phyloP scores from a whole-genome alignment of 2,888 invertebrate genomes.

The Diadegma fenestrale region DNA sequence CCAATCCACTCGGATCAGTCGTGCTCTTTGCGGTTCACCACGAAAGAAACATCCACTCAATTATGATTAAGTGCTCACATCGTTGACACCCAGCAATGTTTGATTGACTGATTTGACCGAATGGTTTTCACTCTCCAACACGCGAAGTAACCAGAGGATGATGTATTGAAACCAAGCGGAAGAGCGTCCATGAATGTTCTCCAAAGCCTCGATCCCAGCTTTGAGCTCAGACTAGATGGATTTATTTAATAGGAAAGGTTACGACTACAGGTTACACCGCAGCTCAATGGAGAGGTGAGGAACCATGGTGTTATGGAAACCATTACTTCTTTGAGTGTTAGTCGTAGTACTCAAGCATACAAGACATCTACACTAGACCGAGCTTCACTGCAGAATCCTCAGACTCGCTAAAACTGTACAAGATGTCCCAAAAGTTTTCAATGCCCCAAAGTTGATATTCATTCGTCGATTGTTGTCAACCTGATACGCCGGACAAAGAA shows the following conservation, averaged over 20 bases:
- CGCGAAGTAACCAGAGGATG: slow-evolving; percentile 14
- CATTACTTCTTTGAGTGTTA: slow-evolving; percentile 28
- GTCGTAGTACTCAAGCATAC: slow-evolving; percentile 41
- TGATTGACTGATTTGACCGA: not conserved
- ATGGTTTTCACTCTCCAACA: slow-evolving; percentile 20
- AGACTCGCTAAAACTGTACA: slow-evolving; percentile 49
- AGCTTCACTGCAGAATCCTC: slow-evolving; percentile 56
- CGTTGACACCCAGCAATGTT: not conserved
- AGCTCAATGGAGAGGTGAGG: slow-evolving; percentile 13
- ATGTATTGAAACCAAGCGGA: slow-evolving; percentile 5
- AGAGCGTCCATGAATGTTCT: not conserved
- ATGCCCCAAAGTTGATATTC: not conserved
- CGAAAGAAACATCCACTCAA: too few relatives aligned
- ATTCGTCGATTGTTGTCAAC: not conserved
- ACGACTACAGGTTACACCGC: slow-evolving; percentile 13
- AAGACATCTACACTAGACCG: slow-evolving; percentile 14
- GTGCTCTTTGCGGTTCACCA: not conserved
- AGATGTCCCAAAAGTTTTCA: not conserved
- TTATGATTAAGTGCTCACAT: not conserved
- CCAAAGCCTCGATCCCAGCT: slow-evolving; percentile 8
- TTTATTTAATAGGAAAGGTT: slow-evolving; percentile 6
- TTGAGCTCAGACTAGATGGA: not conserved
- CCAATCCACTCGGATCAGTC: not conserved
- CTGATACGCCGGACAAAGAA: too few relatives aligned
- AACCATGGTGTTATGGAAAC: slow-evolving; percentile 6